Base-by-base conservation (phyloP, 2,113 vertebrate genomes). In the Abramis brama region DNA sequence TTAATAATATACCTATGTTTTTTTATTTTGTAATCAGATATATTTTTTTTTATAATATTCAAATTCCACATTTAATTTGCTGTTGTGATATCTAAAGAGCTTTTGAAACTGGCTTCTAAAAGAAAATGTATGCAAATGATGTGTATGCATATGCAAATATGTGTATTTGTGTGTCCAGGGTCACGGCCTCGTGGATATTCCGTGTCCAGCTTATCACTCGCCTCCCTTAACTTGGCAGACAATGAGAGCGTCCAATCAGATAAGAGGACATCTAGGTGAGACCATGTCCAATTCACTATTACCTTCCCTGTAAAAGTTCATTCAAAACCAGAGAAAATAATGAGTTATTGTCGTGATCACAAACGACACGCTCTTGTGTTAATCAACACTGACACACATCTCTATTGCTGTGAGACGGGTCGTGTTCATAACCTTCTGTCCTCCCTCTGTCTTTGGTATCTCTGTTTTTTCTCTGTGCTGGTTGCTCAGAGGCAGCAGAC, bases 201-300 rank as follows among this genome's bases (percentile, higher is more conserved):
- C 33, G 98, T 97, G 88, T 99, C 98, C 57, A 98, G 97, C 88
- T 94, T 99, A 87, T 98, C 98, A 87, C 87, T 99, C 94, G 98
- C 98, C 45, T 99, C 98, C 4, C 94, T 99, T 91, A 98, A 96
- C 93, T 95, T 97, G 86, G 96, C 96, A 27, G 96, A 99, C 90
- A 97, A 91, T 19, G 96, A 98, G 85, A 97, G 95, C 83, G 90
- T 97, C 86, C 96, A 95, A 64, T 95, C 96, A 84, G 97, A 97
- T 90, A 98, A 94, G 95, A 96, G 96, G 91, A 96, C 95, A 39
- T 96, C 96, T 92, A 97, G 97, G 98, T 99, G 92, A 95, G 89
- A 57, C 4, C 5, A 73, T 57, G 7, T 55, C 62, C 47, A 45
- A 15, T 33, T 33, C 19, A 71, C 5, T 3, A 15, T 27, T 82